Evolutionary conservation across 2,113 vertebrate genomes (phyloP), one percentile per base, ranked within the genome.

Genomic region (Colaptes auratus): DNA sequence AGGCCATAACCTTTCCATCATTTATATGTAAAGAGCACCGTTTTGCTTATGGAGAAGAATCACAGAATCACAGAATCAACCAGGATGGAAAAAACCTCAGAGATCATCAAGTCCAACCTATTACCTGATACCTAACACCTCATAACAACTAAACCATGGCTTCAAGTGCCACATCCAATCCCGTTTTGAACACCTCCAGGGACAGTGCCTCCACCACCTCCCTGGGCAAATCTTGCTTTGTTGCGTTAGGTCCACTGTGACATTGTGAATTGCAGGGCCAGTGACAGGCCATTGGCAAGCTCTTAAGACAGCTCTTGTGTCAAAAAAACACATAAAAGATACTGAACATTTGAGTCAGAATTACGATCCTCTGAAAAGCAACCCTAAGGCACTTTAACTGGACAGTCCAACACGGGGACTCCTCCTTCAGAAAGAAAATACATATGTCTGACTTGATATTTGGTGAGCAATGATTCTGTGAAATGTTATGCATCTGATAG

Each of bases 381-480:
- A 52, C 9, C 23, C 44, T 42, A 35, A 63, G 31, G 17, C 48
- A 24, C 42, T 52, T 55, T 46, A 59, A 46, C 8, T 13, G 17
- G 44, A 42, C 17, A 70, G 66, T 20, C 11, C n/a, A 42, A 86
- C 88, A 52, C 0, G n/a, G 17, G 16, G 36, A 30, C 31, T 46
- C 7, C 24, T 75, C 17, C 15, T 71, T n/a, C 60, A 30, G 30
- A 82, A 73, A 67, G 64, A 59, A 70, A 71, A 28, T 20, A 78
- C 4, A 8, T 0, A 0, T 12, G 15, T 52, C 23, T n/a, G 31
- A 56, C 50, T 35, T 50, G 44, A 75, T 23, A 65, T 61, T 31
- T 46, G 58, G 12, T 65, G 42, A 60, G 52, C 3, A 8, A 50
- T 3, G 4, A 25, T 18, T 88, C 58, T 58, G 33, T 23, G 58